Percentiles rank a stretch among this genome's conserved stretches.
phyloP scores from a whole-genome alignment of 2,888 invertebrate species.

The Cyaniris semiargus region DNA sequence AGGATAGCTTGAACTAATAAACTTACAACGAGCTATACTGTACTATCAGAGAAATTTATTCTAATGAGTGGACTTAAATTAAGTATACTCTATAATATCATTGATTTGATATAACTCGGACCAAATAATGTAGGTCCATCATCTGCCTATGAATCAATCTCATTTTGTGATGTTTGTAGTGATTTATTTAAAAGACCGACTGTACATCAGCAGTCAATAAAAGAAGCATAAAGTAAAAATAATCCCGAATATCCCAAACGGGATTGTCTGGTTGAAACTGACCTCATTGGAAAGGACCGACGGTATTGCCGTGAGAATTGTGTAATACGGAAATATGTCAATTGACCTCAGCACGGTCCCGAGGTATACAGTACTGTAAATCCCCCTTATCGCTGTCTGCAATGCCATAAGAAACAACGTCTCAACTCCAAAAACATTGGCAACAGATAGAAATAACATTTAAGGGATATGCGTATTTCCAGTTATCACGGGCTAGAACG shows the following conservation, averaged over 20 bases:
- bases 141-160: too few relatives aligned
- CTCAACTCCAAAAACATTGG: conserved; percentile 26
- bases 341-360: not conserved
- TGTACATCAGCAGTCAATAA: not conserved
- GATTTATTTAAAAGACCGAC: not conserved
- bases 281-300: not conserved
- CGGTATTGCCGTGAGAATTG: not conserved
- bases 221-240: conserved; percentile 10
- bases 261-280: not conserved
- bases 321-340: conserved; percentile 4
- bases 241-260: not conserved
- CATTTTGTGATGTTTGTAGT: too few relatives aligned
- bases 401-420: conserved; percentile 20
- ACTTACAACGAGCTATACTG: too few relatives aligned
- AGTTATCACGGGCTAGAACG: not conserved
- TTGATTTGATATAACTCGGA: too few relatives aligned
- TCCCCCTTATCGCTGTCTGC: conserved; percentile 17
- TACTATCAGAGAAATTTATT: too few relatives aligned
- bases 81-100: too few relatives aligned
- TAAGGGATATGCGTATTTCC: conserved; percentile 21
- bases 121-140: too few relatives aligned
- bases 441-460: conserved; percentile 7
- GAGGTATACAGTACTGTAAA: not conserved
- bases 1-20: not conserved
- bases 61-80: too few relatives aligned